Conservation (phyloP, 2,888 invertebrate species). For the Pandemis cinnamomeana region DNA sequence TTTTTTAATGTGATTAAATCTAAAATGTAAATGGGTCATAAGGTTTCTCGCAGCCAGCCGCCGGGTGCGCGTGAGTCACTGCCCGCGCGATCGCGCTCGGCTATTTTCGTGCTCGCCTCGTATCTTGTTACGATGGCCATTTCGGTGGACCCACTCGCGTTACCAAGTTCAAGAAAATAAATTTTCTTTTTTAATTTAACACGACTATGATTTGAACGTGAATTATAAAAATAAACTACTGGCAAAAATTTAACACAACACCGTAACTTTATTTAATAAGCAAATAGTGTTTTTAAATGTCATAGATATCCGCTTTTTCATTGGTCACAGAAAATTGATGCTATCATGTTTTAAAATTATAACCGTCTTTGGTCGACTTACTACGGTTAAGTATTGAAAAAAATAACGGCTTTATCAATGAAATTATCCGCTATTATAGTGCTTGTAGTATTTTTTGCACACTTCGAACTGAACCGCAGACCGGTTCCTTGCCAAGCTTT, state of each 20-base stretch:
- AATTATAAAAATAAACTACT: too few species aligned
- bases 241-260: too few species aligned
- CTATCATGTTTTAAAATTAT: not conserved
- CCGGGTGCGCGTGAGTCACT: constrained; percentile 51
- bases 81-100: constrained; percentile 49
- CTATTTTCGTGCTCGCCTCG: constrained; percentile 66
- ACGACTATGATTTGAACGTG: too few species aligned
- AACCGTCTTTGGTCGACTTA: not conserved
- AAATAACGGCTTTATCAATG: not conserved
- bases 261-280: too few species aligned
- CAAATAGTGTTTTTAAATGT: too few species aligned
- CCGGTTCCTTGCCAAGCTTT: constrained; percentile 30
- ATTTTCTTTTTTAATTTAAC: not conserved
- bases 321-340: too few species aligned
- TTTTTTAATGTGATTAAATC: not conserved
- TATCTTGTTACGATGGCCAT: constrained; percentile 77
- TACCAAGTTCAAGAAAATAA: constrained; percentile 15
- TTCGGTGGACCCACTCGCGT: constrained; percentile 58
- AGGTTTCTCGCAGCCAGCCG: constrained; percentile 29
- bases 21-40: constrained; percentile 31
- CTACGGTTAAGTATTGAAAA: not conserved
- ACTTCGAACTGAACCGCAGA: not conserved
- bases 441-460: constrained; percentile 33
- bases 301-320: too few species aligned
- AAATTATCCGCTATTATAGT: constrained; percentile 1